Percentiles rank a stretch among this genome's conserved stretches.
These are phyloP conservation scores for Drosophila prolongata DNA, from an alignment of 2,888 invertebrate genomes.

Conservation along the genomic window DNA sequence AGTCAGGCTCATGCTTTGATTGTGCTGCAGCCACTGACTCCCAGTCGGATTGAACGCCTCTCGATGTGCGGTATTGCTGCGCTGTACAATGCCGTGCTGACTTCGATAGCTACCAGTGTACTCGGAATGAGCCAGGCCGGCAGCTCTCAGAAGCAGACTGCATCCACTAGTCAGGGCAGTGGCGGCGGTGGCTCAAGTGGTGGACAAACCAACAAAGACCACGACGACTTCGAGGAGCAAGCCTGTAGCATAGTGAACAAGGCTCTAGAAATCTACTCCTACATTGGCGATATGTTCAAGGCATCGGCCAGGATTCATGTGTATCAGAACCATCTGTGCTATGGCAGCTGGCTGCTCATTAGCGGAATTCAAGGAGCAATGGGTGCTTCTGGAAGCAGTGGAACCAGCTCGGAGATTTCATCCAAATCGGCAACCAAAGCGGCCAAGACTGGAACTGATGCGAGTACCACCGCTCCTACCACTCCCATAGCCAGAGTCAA, in stretches of 20 bases:
- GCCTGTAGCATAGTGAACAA: slow-evolving; percentile 94
- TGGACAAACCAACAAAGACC: slow-evolving; percentile 80
- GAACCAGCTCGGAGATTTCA: slow-evolving; percentile 84
- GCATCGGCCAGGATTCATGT: slow-evolving; percentile 94
- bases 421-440: slow-evolving; percentile 84
- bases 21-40: slow-evolving; percentile 93
- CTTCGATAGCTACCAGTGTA: slow-evolving; percentile 88
- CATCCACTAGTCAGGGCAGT: slow-evolving; percentile 62
- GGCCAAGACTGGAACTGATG: slow-evolving; percentile 55
- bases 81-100: slow-evolving; percentile 91
- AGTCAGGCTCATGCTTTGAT: slow-evolving; percentile 93
- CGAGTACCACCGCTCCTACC: slow-evolving; percentile 59
- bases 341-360: slow-evolving; percentile 94
- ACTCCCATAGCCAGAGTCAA: slow-evolving; percentile 87
- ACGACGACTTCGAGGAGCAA: slow-evolving; percentile 92
- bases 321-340: slow-evolving; percentile 94
- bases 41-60: slow-evolving; percentile 92
- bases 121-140: slow-evolving; percentile 87
- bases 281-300: slow-evolving; percentile 92
- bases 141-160: slow-evolving; percentile 60
- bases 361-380: slow-evolving; percentile 94
- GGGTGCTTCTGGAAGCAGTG: slow-evolving; percentile 87
- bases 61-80: slow-evolving; percentile 93
- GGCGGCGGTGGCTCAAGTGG: slow-evolving; percentile 45
- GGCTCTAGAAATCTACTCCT: slow-evolving; percentile 93